Evolutionary conservation across 2,888 invertebrate genomes (phyloP).

Genomic region (Heliothis peltigera): DNA sequence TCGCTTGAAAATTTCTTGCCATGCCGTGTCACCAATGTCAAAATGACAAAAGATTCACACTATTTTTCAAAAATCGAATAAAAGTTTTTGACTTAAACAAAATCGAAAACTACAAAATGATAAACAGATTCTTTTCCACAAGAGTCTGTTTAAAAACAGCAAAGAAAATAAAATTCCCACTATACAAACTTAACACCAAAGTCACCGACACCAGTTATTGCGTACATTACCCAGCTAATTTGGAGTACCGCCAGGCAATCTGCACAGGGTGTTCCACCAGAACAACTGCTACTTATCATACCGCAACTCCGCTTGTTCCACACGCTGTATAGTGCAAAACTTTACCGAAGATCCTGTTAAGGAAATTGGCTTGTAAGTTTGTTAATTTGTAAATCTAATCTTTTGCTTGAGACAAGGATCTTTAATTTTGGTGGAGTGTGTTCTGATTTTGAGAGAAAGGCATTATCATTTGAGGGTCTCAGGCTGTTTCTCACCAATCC

Average conservation of each 20-base stretch:
- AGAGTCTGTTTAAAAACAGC: background rate
- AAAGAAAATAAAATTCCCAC: background rate
- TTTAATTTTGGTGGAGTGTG: background rate
- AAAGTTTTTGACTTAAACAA: no score
- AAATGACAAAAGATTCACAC: no score
- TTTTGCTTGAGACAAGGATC: conserved; percentile 42
- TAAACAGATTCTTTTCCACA: no score
- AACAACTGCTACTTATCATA: conserved; percentile 43
- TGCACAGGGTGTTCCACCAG: conserved; percentile 29
- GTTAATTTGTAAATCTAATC: conserved; percentile 38
- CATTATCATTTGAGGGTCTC: background rate
- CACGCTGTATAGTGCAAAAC: conserved; percentile 35
- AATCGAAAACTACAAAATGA: no score
- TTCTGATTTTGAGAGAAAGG: background rate
- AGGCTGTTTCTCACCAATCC: no score
- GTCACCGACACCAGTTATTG: conserved; percentile 27
- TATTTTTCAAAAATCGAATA: no score
- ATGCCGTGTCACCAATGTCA: no score
- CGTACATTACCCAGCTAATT: conserved; percentile 41
- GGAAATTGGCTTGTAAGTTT: conserved; percentile 46
- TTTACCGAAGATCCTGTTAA: conserved; percentile 15
- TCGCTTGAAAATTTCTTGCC: no score
- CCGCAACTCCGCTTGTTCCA: conserved; percentile 32
- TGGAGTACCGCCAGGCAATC: conserved; percentile 51
- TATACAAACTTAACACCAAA: background rate